Conservation (phyloP, 1,140 invertebrate species). For the Centruroides sculpturatus region DNA sequence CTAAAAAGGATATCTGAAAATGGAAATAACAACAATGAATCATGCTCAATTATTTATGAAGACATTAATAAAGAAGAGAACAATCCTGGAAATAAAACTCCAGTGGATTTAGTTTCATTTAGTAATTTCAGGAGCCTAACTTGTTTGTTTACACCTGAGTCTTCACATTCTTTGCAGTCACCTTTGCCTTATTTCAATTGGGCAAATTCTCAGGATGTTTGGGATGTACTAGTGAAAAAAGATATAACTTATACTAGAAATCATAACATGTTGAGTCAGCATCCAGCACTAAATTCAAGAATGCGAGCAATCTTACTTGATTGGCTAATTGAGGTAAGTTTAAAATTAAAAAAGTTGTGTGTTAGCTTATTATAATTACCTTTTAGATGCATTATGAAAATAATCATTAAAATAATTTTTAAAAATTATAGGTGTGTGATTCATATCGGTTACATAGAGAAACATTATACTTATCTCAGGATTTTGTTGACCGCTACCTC, state of each 20-base stretch:
- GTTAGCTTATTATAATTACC: no score
- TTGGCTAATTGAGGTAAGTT: constrained; percentile 84
- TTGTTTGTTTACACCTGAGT: no score
- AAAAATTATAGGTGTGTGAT: constrained; percentile 67
- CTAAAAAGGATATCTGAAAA: no score
- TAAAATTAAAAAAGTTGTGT: background rate
- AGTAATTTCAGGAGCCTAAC: no score
- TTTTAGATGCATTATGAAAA: no score
- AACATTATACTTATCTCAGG: constrained; percentile 87
- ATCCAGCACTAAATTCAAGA: constrained; percentile 67
- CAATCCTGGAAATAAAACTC: no score
- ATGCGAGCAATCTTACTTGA: constrained; percentile 93
- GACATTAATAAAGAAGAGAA: no score
- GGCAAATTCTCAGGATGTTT: constrained; percentile 71
- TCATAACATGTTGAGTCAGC: constrained; percentile 57
- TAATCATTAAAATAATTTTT: no score
- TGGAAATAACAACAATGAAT: no score
- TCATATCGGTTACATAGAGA: constrained; percentile 91
- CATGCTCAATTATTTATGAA: no score
- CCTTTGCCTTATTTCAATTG: constrained; percentile 70
- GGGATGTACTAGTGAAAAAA: constrained; percentile 71
- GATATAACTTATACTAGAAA: constrained; percentile 57
- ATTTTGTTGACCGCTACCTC: constrained; percentile 86
- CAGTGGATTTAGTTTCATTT: no score
- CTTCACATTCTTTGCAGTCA: constrained; percentile 23